Conservation (phyloP, 2,888 invertebrate genomes). For the Aphidoletes aphidimyza region DNA sequence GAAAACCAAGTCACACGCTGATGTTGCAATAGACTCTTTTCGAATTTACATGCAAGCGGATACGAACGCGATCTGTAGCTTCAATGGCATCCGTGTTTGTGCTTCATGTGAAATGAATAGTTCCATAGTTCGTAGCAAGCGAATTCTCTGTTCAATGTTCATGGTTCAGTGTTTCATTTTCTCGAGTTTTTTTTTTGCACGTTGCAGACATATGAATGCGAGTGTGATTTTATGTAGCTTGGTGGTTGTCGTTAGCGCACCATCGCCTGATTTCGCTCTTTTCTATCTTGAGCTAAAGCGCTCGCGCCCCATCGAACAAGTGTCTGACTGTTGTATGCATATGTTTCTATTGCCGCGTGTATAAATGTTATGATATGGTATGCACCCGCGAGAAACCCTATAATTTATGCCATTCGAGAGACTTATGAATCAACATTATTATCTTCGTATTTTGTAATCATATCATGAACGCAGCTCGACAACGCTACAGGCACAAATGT, state of each 20-base stretch:
- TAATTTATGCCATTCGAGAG: constrained; percentile 52
- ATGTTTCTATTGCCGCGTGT: not conserved
- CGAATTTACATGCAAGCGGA: too few species aligned
- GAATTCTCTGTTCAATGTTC: too few species aligned
- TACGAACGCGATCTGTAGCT: not conserved
- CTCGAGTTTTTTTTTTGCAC: constrained; percentile 7
- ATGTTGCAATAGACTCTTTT: constrained; percentile 42
- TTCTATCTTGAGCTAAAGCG: not conserved
- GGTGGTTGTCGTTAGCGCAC: not conserved
- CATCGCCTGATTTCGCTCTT: not conserved
- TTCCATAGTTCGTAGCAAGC: not conserved
- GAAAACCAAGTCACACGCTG: constrained; percentile 40
- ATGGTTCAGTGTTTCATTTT: too few species aligned
- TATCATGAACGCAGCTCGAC: constrained; percentile 9
- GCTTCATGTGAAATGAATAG: not conserved
- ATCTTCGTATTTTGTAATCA: constrained; percentile 53
- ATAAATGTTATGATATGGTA: constrained; percentile 40
- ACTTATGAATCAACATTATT: constrained; percentile 54
- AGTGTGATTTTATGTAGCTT: not conserved
- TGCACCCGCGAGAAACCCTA: constrained; percentile 37
- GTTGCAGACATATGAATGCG: constrained; percentile 34
- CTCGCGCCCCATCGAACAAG: too few species aligned
- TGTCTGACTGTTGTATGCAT: not conserved
- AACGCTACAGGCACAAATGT: constrained; percentile 43
- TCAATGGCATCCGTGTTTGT: not conserved